Conservation (phyloP, 2,797 vertebrate genomes). For the Diplodus sargus region DNA sequence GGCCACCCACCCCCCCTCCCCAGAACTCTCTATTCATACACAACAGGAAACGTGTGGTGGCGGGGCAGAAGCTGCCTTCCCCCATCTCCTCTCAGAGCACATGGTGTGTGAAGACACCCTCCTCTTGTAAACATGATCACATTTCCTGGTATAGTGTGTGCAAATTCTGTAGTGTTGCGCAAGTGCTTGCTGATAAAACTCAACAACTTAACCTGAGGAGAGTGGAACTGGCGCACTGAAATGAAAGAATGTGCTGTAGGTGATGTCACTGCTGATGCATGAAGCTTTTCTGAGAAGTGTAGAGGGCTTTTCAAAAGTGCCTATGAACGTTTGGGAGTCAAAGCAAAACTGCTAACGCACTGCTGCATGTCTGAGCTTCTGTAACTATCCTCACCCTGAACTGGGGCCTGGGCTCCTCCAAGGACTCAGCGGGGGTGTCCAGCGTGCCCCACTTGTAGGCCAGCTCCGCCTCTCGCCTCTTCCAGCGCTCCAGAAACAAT, state of each 20-base stretch:
- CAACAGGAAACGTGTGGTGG: not conserved
- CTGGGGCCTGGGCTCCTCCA: constrained; percentile 94
- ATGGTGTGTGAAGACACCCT: not conserved
- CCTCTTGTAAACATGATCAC: constrained; percentile 14
- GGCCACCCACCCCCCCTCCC: not conserved
- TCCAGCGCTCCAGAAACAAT: constrained; percentile 95
- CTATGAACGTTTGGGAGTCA: not conserved
- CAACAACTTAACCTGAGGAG: not conserved
- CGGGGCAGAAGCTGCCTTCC: not conserved
- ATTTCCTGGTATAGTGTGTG: constrained; percentile 46
- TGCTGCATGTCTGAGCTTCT: not conserved
- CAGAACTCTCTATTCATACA: not conserved
- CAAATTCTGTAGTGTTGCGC: not conserved
- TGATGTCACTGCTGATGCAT: not conserved
- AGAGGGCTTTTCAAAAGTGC: not conserved
- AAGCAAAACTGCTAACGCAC: too few species aligned
- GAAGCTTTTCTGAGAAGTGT: not conserved
- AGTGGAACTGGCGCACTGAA: too few species aligned
- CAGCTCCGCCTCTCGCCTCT: constrained; percentile 91
- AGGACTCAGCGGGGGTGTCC: constrained; percentile 90
- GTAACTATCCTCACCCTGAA: constrained; percentile 88
- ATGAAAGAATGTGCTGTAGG: not conserved
- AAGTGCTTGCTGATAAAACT: constrained; percentile 6
- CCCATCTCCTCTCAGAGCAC: not conserved
- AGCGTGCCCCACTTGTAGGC: constrained; percentile 95